Conservation (phyloP, 53 echinoderm and acorn worm genomes). For the Hippasteria phrygiana region DNA sequence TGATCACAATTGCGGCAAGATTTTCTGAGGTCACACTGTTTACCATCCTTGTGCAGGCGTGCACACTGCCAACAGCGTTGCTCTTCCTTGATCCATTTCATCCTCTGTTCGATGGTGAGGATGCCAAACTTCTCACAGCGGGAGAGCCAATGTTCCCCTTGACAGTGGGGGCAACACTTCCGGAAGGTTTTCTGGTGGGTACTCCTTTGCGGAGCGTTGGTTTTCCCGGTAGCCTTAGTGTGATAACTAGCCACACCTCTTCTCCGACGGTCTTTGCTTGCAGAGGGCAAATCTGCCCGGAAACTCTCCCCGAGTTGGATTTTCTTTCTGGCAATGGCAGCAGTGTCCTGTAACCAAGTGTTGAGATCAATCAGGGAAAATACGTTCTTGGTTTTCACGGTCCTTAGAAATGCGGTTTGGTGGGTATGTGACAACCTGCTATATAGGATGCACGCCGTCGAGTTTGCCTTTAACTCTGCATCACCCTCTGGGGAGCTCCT, state of each 20-base stretch:
- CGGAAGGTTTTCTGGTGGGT: neutral
- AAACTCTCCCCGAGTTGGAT: neutral
- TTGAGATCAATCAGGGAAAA: neutral
- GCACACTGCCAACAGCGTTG: slow-evolving; percentile 41
- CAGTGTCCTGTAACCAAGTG: neutral
- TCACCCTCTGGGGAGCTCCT: neutral
- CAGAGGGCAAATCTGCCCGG: neutral
- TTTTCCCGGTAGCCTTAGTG: neutral
- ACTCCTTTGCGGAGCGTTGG: neutral
- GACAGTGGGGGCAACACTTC: slow-evolving; percentile 4
- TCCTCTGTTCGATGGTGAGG: neutral
- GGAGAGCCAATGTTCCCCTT: slow-evolving; percentile 12
- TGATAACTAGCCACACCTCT: neutral
- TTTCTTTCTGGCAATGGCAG: slow-evolving; percentile 4
- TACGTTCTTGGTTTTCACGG: neutral
- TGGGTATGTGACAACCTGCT: slow-evolving; percentile 17
- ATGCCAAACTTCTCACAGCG: neutral
- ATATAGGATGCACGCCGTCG: slow-evolving; percentile 26
- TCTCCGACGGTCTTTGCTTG: neutral
- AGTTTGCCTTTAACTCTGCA: slow-evolving; percentile 5
- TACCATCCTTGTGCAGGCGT: slow-evolving; percentile 3
- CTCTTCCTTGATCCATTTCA: slow-evolving; percentile 10
- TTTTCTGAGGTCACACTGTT: neutral
- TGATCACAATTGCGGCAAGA: neutral
- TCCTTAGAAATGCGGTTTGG: slow-evolving; percentile 2